phyloP scores from a whole-genome alignment of 2,797 vertebrate species.

The Merluccius polli region DNA sequence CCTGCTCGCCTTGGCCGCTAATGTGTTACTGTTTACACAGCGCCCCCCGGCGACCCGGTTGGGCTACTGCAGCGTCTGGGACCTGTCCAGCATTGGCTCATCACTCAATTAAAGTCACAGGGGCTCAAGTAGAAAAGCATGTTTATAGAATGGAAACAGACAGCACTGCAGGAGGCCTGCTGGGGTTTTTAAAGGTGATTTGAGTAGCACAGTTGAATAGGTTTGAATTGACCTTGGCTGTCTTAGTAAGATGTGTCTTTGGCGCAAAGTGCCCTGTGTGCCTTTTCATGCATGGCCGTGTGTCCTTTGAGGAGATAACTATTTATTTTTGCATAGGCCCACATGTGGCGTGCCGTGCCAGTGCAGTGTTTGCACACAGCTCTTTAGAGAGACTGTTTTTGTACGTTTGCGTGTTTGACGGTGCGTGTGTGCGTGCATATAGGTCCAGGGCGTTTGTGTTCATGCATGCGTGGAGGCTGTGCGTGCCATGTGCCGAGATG shows the following conservation, averaged over 20 bases:
- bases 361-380: slow-evolving; percentile 48
- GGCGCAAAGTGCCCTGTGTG: slow-evolving; percentile 55
- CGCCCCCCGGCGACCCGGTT: slow-evolving; percentile 51
- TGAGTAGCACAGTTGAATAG: slow-evolving; percentile 28
- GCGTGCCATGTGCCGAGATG: slow-evolving; percentile 51
- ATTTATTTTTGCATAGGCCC: slow-evolving; percentile 60
- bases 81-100: slow-evolving; percentile 18
- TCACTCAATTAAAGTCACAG: slow-evolving; percentile 28
- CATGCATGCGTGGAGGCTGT: slow-evolving; percentile 39
- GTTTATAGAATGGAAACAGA: slow-evolving; percentile 46
- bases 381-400: slow-evolving; percentile 27
- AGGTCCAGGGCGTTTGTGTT: slow-evolving; percentile 29
- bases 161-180: slow-evolving; percentile 42
- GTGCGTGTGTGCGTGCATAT: background rate
- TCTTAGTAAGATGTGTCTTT: slow-evolving; percentile 49
- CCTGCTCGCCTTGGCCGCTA: slow-evolving; percentile 53
- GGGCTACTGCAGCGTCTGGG: slow-evolving; percentile 22
- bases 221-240: slow-evolving; percentile 54
- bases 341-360: slow-evolving; percentile 56
- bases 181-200: slow-evolving; percentile 65
- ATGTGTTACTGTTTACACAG: slow-evolving; percentile 56
- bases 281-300: slow-evolving; percentile 59
- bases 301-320: slow-evolving; percentile 54
- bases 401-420: slow-evolving; percentile 16
- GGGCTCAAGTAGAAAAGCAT: slow-evolving; percentile 35